phyloP scores from a whole-genome alignment of 2,888 invertebrate genomes.

The Limnephilus rhombicus region DNA sequence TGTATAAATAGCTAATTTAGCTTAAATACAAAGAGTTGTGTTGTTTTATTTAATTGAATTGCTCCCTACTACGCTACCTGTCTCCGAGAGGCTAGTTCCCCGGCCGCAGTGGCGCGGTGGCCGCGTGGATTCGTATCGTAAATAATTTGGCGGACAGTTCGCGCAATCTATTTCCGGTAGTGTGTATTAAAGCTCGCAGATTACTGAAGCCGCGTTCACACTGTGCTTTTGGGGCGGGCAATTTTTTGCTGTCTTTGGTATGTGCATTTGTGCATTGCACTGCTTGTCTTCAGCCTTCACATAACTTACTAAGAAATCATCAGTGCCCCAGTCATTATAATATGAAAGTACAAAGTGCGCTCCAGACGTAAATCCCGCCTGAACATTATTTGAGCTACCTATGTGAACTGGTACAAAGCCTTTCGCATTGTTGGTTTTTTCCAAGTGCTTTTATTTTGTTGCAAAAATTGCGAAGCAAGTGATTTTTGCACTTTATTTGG shows the following conservation, averaged over 20 bases:
- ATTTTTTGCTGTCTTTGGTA: neutral
- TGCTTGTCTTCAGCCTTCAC: too few species aligned
- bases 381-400: too few species aligned
- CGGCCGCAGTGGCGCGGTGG: neutral
- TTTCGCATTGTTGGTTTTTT: too few species aligned
- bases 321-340: too few species aligned
- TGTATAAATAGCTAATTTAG: neutral
- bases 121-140: neutral
- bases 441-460: too few species aligned
- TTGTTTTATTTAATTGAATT: neutral
- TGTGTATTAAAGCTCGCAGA: slow-evolving; percentile 6
- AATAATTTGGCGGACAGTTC: slow-evolving; percentile 32
- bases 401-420: too few species aligned
- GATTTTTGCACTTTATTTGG: too few species aligned
- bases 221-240: neutral
- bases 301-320: too few species aligned
- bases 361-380: too few species aligned
- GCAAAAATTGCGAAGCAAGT: too few species aligned
- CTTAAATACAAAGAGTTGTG: neutral
- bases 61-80: neutral
- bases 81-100: neutral
- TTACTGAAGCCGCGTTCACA: neutral
- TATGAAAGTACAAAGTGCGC: too few species aligned
- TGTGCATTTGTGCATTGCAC: too few species aligned
- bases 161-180: slow-evolving; percentile 37